Evolutionary conservation across 2,797 vertebrate species (phyloP), one percentile per base, ranked within the genome.

Genomic region (Trachurus trachurus): DNA sequence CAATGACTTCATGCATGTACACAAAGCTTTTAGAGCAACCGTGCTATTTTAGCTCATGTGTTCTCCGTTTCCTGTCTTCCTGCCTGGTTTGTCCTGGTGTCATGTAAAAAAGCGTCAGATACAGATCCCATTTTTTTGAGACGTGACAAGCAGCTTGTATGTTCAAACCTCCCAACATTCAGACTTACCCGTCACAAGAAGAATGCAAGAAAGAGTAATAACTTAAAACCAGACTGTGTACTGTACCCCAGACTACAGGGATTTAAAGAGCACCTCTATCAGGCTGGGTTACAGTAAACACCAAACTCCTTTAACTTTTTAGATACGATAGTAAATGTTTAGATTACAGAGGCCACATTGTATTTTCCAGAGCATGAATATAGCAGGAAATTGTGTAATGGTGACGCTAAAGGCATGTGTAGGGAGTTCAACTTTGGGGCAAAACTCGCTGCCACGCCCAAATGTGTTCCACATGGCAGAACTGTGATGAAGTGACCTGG

Each of bases 401-500:
- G 29, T 52, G 37, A 49, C 71, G 9, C 53, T 73, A 9, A 68
- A 49, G 71, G 62, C 2, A 34, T 44, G 26, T 78, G 49, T 11
- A 49, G 2, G 29, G 73, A 81, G 86, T 87, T 89, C 72, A 81
- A 62, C 57, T 67, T 78, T 52, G 8, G 81, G 79, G 58, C 85
- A 84, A 26, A 50, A 53, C 53, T 47, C 54, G 76, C 70, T 58
- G 76, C 70, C 86, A 63, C 80, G 63, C 78, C 85, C 78, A 67
- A 69, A 89, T 72, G 56, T 56, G 8, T 80, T 82, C 76, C 76
- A 84, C 74, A 82, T 84, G 70, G 74, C 49, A 49, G 69, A 78
- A 57, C 44, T 52, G 63, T 56, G 76, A 80, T 44, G 73, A 78
- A 59, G 40, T 42, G 64, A 74, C 22, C 17, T 12, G 42, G 37